Conservation (phyloP, 1,140 invertebrate genomes). For the Papilio aristodemus region DNA sequence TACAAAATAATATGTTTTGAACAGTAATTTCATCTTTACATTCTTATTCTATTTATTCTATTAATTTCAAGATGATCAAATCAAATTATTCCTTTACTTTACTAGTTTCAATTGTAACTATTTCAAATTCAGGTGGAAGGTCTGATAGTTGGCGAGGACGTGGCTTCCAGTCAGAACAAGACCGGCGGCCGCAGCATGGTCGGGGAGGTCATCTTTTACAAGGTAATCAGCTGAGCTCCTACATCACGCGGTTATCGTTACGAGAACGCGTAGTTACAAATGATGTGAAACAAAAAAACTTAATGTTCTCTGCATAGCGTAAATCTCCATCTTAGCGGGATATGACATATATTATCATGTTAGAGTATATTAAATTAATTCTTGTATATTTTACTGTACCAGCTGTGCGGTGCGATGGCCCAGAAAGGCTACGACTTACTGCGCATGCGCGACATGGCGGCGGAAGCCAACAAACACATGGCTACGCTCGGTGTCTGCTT, state of each 20-base stretch:
- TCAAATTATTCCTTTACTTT: too few species aligned
- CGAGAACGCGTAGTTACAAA: too few species aligned
- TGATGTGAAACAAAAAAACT: too few species aligned
- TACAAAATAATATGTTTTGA: too few species aligned
- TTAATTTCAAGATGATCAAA: too few species aligned
- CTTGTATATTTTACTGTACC: neutral
- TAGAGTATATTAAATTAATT: too few species aligned
- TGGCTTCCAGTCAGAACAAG: conserved; percentile 82
- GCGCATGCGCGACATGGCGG: conserved; percentile 74
- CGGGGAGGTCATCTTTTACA: conserved; percentile 87
- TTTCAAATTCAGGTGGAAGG: conserved; percentile 80
- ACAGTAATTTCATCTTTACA: neutral
- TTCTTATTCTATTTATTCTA: neutral
- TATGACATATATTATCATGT: too few species aligned
- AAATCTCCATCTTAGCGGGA: too few species aligned
- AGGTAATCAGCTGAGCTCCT: conserved; percentile 73
- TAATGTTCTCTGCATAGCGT: too few species aligned
- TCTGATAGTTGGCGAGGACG: conserved; percentile 87
- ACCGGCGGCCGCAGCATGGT: conserved; percentile 88
- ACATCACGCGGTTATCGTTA: too few species aligned
- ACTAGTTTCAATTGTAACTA: too few species aligned
- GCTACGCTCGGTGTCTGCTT: conserved; percentile 89
- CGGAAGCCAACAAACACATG: conserved; percentile 78
- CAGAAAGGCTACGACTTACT: conserved; percentile 82
- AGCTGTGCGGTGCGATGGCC: conserved; percentile 88